phyloP scores from a whole-genome alignment of 2,797 vertebrate genomes.

The Silurus aristotelis region DNA sequence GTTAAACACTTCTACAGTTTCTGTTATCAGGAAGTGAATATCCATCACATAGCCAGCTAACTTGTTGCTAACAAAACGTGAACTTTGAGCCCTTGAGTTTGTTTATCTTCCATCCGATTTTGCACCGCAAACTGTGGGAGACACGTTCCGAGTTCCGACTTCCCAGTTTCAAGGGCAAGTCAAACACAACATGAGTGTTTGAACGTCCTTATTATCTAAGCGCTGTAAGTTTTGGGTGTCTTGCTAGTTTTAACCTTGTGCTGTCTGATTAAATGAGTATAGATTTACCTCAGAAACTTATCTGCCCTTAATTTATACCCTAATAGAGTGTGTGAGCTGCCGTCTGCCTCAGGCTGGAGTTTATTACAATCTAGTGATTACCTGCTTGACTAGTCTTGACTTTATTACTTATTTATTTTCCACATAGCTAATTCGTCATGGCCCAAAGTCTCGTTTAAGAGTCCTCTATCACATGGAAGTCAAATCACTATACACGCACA shows the following conservation, averaged over 20 bases:
- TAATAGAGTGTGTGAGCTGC: conserved; percentile 12
- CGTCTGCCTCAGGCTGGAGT: conserved; percentile 1
- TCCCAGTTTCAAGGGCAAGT: background rate
- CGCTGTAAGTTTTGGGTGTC: background rate
- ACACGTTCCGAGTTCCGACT: background rate
- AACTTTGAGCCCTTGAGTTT: background rate
- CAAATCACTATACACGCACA: background rate
- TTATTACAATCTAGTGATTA: conserved; percentile 36
- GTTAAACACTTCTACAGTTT: background rate
- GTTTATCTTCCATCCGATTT: background rate
- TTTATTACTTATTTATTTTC: conserved; percentile 31
- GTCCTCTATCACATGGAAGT: conserved; percentile 14
- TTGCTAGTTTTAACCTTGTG: conserved; percentile 18
- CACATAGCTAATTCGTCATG: conserved; percentile 18
- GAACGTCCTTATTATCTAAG: background rate
- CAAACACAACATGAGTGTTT: background rate
- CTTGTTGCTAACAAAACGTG: background rate
- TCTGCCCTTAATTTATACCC: conserved; percentile 9
- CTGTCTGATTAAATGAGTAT: conserved; percentile 22
- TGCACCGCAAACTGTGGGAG: background rate
- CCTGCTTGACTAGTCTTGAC: conserved; percentile 31
- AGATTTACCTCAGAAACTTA: conserved; percentile 17
- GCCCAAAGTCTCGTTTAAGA: background rate
- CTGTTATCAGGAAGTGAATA: background rate
- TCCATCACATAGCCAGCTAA: background rate